Conservation (phyloP, 37 sponge, comb jelly and placozoan species). For the Lycopodina hypogea region DNA sequence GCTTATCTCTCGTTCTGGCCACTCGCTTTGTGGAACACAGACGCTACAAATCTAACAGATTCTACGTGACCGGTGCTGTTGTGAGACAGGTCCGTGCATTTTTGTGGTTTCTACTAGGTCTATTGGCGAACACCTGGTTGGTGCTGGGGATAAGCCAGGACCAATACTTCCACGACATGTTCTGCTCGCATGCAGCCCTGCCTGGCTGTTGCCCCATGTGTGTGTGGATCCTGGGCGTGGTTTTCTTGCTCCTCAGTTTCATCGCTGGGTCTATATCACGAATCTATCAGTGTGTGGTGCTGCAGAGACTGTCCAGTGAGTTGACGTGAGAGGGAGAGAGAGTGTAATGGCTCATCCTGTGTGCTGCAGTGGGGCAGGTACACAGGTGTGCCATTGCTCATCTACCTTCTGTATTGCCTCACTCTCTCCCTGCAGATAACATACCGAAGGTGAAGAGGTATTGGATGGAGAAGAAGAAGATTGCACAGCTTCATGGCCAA, state of each 20-base stretch:
- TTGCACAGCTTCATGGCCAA: slow-evolving; percentile 54
- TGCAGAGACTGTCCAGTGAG: slow-evolving; percentile 53
- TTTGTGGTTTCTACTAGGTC: slow-evolving; percentile 29
- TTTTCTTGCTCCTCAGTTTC: slow-evolving; percentile 29
- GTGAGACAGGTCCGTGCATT: slow-evolving; percentile 12
- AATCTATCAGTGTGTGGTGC: slow-evolving; percentile 50
- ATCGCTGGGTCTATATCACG: slow-evolving; percentile 20
- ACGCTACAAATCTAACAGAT: slow-evolving; percentile 24
- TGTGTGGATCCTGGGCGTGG: slow-evolving; percentile 38
- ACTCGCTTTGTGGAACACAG: slow-evolving; percentile 35
- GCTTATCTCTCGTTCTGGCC: slow-evolving; percentile 39
- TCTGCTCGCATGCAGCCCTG: not conserved
- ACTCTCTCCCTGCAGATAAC: not conserved
- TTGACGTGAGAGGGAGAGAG: no score
- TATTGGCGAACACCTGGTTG: slow-evolving; percentile 19
- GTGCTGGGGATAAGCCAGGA: slow-evolving; percentile 21
- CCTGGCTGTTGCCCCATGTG: slow-evolving; percentile 37
- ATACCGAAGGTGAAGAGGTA: slow-evolving; percentile 24
- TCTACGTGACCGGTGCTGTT: slow-evolving; percentile 19
- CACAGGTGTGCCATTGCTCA: no score
- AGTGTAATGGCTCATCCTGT: no score
- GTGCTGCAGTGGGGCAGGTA: not conserved
- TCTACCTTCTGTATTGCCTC: no score
- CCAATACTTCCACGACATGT: slow-evolving; percentile 12
- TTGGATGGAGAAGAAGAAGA: slow-evolving; percentile 52